Conservation (phyloP, 2,797 vertebrate species). For the Anguilla obscura region DNA sequence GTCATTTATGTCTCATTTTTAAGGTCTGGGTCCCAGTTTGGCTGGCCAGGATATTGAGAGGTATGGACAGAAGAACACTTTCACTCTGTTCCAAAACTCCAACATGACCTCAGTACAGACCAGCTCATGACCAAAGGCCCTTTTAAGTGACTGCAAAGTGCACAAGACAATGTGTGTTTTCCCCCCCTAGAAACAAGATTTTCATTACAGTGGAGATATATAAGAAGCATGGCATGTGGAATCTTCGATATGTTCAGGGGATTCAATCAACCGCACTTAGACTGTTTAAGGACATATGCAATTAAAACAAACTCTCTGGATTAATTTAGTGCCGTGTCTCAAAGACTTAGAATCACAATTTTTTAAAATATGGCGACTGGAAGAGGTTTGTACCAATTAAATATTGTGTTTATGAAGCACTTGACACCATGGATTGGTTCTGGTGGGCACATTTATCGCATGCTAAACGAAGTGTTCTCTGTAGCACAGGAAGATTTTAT, state of each 20-base stretch:
- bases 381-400: conserved; percentile 3
- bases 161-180: conserved; percentile 34
- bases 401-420: background rate
- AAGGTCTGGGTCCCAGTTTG: conserved; percentile 60
- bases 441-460: background rate
- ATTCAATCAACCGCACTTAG: background rate
- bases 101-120: conserved; percentile 54
- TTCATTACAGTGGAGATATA: background rate
- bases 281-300: background rate
- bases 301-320: background rate
- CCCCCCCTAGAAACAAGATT: conserved; percentile 10
- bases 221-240: conserved; percentile 36
- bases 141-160: conserved; percentile 47
- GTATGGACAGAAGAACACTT: conserved; percentile 57
- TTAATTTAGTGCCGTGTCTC: background rate
- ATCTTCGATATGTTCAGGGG: conserved; percentile 23
- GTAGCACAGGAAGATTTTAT: background rate
- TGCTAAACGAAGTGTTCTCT: background rate
- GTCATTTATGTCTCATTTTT: conserved; percentile 61
- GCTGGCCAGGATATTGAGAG: conserved; percentile 57
- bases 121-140: conserved; percentile 49
- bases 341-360: background rate
- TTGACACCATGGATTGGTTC: background rate
- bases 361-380: background rate
- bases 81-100: conserved; percentile 57